Conservation (phyloP, 2,797 vertebrate species). For the Pampus argenteus region DNA sequence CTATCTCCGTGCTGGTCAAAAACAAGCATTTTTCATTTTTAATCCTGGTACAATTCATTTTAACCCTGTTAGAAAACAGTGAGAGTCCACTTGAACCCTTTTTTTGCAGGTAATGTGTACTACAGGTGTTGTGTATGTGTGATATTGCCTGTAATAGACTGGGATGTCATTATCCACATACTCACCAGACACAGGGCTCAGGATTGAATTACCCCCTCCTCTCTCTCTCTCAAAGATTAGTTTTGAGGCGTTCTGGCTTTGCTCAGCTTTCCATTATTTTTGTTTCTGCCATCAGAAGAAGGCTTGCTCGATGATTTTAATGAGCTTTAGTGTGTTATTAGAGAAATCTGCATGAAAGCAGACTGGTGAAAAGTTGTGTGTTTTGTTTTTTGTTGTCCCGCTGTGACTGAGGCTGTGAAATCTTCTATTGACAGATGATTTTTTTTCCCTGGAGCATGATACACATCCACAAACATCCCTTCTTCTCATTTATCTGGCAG, state of each 20-base stretch:
- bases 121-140: slow-evolving; percentile 60
- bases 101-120: slow-evolving; percentile 45
- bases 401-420: slow-evolving; percentile 8
- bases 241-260: slow-evolving; percentile 73
- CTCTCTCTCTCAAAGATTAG: slow-evolving; percentile 49
- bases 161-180: slow-evolving; percentile 66
- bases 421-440: slow-evolving; percentile 9
- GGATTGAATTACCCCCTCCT: slow-evolving; percentile 67
- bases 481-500: slow-evolving; percentile 27
- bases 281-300: slow-evolving; percentile 39
- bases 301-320: slow-evolving; percentile 20
- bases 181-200: slow-evolving; percentile 62
- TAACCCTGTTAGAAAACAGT: slow-evolving; percentile 32
- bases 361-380: not conserved
- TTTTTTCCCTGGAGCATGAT: slow-evolving; percentile 33
- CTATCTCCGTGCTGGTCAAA: slow-evolving; percentile 23
- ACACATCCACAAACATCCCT: slow-evolving; percentile 33
- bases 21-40: slow-evolving; percentile 6
- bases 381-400: slow-evolving; percentile 2
- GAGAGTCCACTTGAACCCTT: slow-evolving; percentile 17
- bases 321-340: slow-evolving; percentile 37
- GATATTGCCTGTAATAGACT: slow-evolving; percentile 53
- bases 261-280: slow-evolving; percentile 57
- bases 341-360: slow-evolving; percentile 31
- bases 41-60: slow-evolving; percentile 21